Base-by-base conservation (phyloP, 2,888 invertebrate genomes). In the Alsophila aescularia region DNA sequence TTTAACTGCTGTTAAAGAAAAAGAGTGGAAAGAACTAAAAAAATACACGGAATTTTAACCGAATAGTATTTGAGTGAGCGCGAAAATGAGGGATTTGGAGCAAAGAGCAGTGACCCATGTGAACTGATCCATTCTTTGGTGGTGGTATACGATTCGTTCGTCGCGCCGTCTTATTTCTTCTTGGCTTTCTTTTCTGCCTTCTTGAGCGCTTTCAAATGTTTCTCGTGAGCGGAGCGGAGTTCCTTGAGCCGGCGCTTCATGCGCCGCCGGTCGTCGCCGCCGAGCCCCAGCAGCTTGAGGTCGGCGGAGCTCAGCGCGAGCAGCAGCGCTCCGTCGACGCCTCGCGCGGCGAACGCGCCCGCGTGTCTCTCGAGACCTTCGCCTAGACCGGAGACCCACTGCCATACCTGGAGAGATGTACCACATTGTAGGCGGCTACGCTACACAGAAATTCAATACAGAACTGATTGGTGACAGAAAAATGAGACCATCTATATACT, bases 221-320 rank as follows among this genome's bases (percentile, higher is more conserved):
- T 97, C 75, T 98, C 98, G 83, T 96, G 94, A 52, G 95, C 95
- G 56, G 94, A 87, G 71, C 96, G 94, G 39, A 97, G 92, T 70
- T 97, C 97, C 86, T 97, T 97, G 66, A 97, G 94, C 79, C 96
- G 96, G 34, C 96, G 93, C 85, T 97, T 97, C 78, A 97, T 92
- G 60, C 90, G 85, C 64, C 96, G 94, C 62, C 94, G 94, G 81
- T 97, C 97, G 83, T 97, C 97, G 58, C 96, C 96, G 48, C 93
- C 93, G 41, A 97, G 94, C 39, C 96, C 96, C 39, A 97, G 93
- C 64, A 95, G 94, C 92, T 99, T 99, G 64, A 99, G 94, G 87
- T 98, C 98, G 53, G 96, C 95, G 0, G 98, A 97, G 79, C 98
- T 98, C 49, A 99, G 92, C 62, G 96, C 95, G 39, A 99, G 91